These are phyloP conservation scores for Pachyuromys duprasi DNA, from an alignment of 2,797 vertebrate species.

Conservation along the genomic window DNA sequence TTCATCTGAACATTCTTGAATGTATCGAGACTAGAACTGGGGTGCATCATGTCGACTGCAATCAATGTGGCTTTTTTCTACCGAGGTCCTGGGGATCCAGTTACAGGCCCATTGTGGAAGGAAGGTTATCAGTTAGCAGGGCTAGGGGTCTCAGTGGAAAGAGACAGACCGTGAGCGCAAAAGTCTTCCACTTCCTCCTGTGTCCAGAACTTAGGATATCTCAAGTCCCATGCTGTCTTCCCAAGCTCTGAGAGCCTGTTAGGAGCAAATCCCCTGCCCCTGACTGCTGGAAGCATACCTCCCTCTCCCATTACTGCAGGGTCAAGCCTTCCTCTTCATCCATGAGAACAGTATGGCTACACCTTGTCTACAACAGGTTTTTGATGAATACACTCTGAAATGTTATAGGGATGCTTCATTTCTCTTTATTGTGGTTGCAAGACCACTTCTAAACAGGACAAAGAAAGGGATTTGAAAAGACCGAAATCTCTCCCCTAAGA, in stretches of 20 bases:
- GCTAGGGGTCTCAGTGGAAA: not conserved
- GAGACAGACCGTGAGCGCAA: not conserved
- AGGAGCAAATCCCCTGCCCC: not conserved
- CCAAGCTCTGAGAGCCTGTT: not conserved
- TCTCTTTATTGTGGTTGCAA: not conserved
- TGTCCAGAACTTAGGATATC: not conserved
- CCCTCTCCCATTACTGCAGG: not conserved
- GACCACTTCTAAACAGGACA: conserved; percentile 29
- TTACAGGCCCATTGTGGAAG: not conserved
- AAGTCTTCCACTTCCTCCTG: not conserved
- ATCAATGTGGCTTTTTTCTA: not conserved
- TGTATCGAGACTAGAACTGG: not conserved
- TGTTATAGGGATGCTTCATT: not conserved
- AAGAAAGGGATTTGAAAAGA: not conserved
- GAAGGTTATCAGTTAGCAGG: not conserved
- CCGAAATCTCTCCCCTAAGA: not conserved
- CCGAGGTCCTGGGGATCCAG: not conserved
- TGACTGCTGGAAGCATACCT: not conserved
- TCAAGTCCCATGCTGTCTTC: not conserved
- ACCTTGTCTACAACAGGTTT: not conserved
- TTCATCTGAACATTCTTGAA: not conserved
- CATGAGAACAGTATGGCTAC: not conserved
- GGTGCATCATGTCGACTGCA: not conserved
- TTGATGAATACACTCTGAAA: conserved; percentile 29
- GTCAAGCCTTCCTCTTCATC: not conserved